Percentiles rank a stretch among this genome's conserved stretches.
These are phyloP conservation scores for Brachionus asplanchnoidis DNA, from an alignment of 1,140 invertebrate species.

Conservation along the genomic window DNA sequence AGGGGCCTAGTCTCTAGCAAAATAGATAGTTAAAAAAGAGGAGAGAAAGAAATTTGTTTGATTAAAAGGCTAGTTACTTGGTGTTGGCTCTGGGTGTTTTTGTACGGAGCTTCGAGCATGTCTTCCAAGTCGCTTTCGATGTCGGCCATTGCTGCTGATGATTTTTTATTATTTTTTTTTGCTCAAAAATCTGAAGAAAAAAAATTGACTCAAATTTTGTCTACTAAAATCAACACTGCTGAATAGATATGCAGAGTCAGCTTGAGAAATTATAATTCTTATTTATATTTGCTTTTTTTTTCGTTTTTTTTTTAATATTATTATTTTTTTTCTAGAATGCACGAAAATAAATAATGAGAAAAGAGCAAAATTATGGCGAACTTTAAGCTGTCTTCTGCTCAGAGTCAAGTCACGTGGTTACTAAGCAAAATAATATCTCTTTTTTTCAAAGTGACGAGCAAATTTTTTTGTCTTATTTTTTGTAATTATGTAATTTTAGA, in stretches of 20 bases:
- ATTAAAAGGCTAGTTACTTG: background rate
- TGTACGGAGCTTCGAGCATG: conserved; percentile 33
- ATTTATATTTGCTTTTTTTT: background rate
- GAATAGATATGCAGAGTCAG: background rate
- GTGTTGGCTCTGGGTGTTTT: background rate
- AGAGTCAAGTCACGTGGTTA: background rate
- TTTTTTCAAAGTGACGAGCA: no score
- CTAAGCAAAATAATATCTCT: background rate
- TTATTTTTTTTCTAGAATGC: background rate
- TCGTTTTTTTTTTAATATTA: background rate
- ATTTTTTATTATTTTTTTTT: no score
- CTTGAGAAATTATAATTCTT: background rate
- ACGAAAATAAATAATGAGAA: background rate
- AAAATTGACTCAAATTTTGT: background rate
- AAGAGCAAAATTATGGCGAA: background rate
- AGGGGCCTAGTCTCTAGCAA: background rate
- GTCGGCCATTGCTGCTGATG: background rate
- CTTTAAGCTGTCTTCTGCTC: background rate
- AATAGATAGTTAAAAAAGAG: background rate
- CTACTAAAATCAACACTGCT: background rate
- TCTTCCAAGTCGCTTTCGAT: conserved; percentile 8
- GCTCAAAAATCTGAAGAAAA: background rate
- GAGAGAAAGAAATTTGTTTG: background rate
- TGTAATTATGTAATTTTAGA: background rate
- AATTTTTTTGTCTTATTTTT: background rate